Evolutionary conservation across 2,888 invertebrate genomes (phyloP), one percentile per base, ranked within the genome.

Genomic region (Ormyrus labotus): DNA sequence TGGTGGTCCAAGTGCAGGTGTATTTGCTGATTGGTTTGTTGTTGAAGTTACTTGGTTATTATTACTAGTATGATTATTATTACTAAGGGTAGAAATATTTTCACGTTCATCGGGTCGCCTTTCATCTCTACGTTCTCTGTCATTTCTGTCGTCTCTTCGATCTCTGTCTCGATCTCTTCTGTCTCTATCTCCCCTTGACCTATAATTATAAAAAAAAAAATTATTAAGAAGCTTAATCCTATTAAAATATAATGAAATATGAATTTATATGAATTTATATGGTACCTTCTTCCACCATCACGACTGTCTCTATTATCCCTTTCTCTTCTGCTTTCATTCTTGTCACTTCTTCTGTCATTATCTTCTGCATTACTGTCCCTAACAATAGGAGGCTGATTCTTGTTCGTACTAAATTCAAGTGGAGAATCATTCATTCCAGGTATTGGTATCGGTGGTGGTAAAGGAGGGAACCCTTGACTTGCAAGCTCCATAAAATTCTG

Each of bases 391-490:
- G 92, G 93, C 87, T 93, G 94, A 88, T 92, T 93, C 87, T 93
- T 94, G 84, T 92, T 93, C 58, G 91, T 92, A 84, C 93, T 93
- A 87, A 94, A 94, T 85, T 94, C 93, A 67, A 94, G 88, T 0
- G 94, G 94, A 45, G 92, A 92, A 86, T 94, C 93, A 83, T 93
- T 94, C 88, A 93, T 91, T 1, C 92, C 92, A n/a, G 92, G 90
- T 60, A 91, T 82, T 48, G 90, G 86, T 83, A 90, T 84, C 0
- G 89, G 88, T 5, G 90, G 90, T 71, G 90, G 90, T 55, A 90
- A 68, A 8, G 90, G 89, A 45, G 90, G 88, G 83, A 91, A 91
- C 53, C 90, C 89, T 83, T 89, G 90, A 78, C 88, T 87, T 10
- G 90, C 87, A 68, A 91, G 78, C 82, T 91, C 90, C 88, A 91